Evolutionary conservation across 2,113 vertebrate genomes (phyloP).

Genomic region (Holacanthus passer): DNA sequence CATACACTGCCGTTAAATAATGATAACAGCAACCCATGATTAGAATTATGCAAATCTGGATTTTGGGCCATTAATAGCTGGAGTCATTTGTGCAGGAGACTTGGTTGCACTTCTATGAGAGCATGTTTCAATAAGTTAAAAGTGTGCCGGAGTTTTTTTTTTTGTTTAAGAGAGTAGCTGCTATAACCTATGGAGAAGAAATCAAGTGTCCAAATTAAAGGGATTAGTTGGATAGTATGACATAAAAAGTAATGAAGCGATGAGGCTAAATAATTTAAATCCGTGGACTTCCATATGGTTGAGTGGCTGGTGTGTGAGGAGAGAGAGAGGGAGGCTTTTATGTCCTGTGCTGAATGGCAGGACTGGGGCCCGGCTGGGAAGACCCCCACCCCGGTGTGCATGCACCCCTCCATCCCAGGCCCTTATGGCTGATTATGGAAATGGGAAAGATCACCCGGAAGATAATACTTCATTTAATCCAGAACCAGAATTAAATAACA

Average conservation of each 20-base stretch:
- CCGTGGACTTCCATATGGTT: constrained; percentile 82
- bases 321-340: constrained; percentile 71
- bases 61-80: constrained; percentile 67
- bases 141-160: constrained; percentile 42
- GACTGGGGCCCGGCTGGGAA: constrained; percentile 66
- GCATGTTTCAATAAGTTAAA: constrained; percentile 50
- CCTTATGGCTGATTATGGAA: constrained; percentile 83
- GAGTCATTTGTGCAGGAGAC: constrained; percentile 51
- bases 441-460: constrained; percentile 80
- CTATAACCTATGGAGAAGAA: constrained; percentile 51
- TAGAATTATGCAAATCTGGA: constrained; percentile 79
- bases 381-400: constrained; percentile 42
- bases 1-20: constrained; percentile 78
- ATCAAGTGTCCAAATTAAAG: constrained; percentile 78
- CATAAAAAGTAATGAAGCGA: constrained; percentile 86
- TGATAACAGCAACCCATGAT: constrained; percentile 76
- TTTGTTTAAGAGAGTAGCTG: constrained; percentile 7
- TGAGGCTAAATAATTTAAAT: constrained; percentile 87
- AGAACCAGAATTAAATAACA: constrained; percentile 84
- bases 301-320: constrained; percentile 79
- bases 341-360: constrained; percentile 78
- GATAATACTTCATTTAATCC: constrained; percentile 82
- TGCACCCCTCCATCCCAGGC: constrained; percentile 53
- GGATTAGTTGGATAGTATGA: constrained; percentile 78
- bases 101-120: constrained; percentile 41